Percentiles rank a stretch among this genome's conserved stretches.
These are phyloP conservation scores for Pseudomyrmex dendroicus DNA, from an alignment of 1,140 invertebrate genomes.

Conservation along the genomic window DNA sequence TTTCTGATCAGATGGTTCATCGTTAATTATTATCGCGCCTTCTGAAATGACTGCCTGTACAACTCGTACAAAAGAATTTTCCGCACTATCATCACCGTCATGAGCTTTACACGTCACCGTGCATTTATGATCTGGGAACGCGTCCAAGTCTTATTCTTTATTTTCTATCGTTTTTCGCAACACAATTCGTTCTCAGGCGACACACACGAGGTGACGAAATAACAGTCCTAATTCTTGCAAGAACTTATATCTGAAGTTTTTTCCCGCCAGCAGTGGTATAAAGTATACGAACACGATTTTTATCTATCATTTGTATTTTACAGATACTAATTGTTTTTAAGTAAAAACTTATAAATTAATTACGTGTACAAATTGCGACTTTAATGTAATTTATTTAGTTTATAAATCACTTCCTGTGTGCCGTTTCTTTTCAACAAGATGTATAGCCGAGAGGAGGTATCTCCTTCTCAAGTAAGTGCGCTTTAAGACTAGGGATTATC, in stretches of 20 bases:
- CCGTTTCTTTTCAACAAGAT: neutral
- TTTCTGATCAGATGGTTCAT: too few species aligned
- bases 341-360: too few species aligned
- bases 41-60: neutral
- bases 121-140: constrained; percentile 52
- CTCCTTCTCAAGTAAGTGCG: neutral
- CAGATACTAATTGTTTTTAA: neutral
- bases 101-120: constrained; percentile 45
- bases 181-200: constrained; percentile 55
- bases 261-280: neutral
- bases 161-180: constrained; percentile 63
- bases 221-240: constrained; percentile 11
- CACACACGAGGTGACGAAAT: constrained; percentile 24
- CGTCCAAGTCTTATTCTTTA: constrained; percentile 55
- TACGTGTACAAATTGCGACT: too few species aligned
- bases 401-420: neutral
- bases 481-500: neutral
- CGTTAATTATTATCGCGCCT: neutral
- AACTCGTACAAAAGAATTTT: constrained; percentile 49
- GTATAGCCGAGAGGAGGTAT: neutral
- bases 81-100: constrained; percentile 22
- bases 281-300: too few species aligned
- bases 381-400: too few species aligned
- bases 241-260: constrained; percentile 22
- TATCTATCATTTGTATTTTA: too few species aligned